phyloP scores from a whole-genome alignment of 1,140 invertebrate species.

The Callitettix versicolor region DNA sequence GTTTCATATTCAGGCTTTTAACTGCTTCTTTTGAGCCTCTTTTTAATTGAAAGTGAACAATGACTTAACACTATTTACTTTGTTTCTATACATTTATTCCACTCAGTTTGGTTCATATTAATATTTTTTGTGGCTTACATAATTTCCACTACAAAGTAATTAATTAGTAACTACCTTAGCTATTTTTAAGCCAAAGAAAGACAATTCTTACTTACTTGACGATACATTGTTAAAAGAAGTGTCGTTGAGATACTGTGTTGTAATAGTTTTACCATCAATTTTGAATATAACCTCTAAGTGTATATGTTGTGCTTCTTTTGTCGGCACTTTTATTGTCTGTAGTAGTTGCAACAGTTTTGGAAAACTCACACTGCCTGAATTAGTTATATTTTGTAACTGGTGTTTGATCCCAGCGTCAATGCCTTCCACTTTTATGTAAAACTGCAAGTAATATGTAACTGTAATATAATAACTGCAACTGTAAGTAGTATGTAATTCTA shows the following conservation, averaged over 20 bases:
- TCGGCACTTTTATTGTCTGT: slow-evolving; percentile 39
- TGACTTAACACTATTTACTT: too few species aligned
- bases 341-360: slow-evolving; percentile 38
- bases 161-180: too few species aligned
- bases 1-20: too few species aligned
- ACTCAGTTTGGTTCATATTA: too few species aligned
- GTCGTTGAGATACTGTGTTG: slow-evolving; percentile 45
- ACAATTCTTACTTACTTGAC: slow-evolving; percentile 29
- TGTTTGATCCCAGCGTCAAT: slow-evolving; percentile 28
- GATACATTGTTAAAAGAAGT: slow-evolving; percentile 38
- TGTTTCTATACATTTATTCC: too few species aligned
- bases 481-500: too few species aligned
- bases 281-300: slow-evolving; percentile 46
- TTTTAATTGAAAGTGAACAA: too few species aligned
- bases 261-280: slow-evolving; percentile 44
- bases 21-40: too few species aligned
- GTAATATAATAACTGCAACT: too few species aligned
- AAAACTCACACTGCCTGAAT: slow-evolving; percentile 33
- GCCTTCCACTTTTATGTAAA: slow-evolving; percentile 46
- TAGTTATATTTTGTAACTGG: slow-evolving; percentile 31
- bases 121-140: too few species aligned
- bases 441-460: slow-evolving; percentile 29
- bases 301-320: slow-evolving; percentile 33
- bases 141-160: too few species aligned
- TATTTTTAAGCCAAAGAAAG: too few species aligned